Evolutionary conservation across 1,140 invertebrate genomes (phyloP).

Genomic region (Caligus rogercresseyi): DNA sequence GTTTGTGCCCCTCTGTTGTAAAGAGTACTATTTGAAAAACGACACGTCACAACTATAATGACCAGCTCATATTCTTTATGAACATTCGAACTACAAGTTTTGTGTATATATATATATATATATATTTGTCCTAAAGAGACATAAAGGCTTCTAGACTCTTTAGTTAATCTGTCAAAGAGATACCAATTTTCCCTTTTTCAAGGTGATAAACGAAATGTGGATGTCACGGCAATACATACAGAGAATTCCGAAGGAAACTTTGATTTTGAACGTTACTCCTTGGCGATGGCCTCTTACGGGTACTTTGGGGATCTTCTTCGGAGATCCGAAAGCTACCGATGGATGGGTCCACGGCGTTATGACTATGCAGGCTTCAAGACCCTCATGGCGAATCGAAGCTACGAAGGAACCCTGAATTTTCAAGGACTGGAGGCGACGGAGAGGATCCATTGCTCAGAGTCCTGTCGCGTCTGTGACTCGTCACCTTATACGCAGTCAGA

Average conservation of each 20-base stretch:
- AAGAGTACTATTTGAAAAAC: no score
- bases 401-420: constrained; percentile 25
- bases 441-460: constrained; percentile 21
- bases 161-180: no score
- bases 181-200: no score
- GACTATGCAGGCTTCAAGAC: constrained; percentile 31
- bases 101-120: no score
- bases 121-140: no score
- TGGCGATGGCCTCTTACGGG: constrained; percentile 66
- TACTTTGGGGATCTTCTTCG: constrained; percentile 67
- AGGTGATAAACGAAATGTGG: constrained; percentile 48
- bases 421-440: constrained; percentile 16
- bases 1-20: no score
- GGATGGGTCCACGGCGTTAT: constrained; percentile 74
- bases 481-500: background rate
- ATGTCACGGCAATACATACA: constrained; percentile 56
- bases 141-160: no score
- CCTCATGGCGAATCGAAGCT: constrained; percentile 26
- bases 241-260: constrained; percentile 29
- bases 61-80: no score
- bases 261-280: constrained; percentile 47
- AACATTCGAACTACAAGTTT: no score
- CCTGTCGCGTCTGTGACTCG: constrained; percentile 21
- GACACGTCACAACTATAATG: no score
- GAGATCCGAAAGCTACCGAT: constrained; percentile 62